Conservation (phyloP, 2,888 invertebrate species). For the Callyntrura guangdongensis region DNA sequence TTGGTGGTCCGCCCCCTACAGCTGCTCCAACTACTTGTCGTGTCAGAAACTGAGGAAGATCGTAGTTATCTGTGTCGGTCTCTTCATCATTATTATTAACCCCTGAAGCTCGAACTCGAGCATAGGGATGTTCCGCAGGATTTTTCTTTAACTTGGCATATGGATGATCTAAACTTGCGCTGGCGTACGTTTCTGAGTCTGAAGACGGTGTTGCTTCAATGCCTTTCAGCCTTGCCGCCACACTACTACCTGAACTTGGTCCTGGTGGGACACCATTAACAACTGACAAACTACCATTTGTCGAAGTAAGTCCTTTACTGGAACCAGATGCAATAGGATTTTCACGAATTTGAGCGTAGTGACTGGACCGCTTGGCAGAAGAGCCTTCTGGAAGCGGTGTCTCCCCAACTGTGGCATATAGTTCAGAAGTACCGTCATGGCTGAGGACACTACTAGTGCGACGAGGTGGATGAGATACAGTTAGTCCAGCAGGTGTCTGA, state of each 20-base stretch:
- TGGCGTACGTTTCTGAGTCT: slow-evolving; percentile 83
- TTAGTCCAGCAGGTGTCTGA: slow-evolving; percentile 84
- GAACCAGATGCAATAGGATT: slow-evolving; percentile 46
- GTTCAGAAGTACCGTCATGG: slow-evolving; percentile 93
- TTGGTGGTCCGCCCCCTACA: not conserved
- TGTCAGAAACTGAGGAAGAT: slow-evolving; percentile 83
- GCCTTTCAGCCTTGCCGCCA: slow-evolving; percentile 29
- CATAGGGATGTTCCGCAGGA: slow-evolving; percentile 86
- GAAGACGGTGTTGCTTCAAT: slow-evolving; percentile 82
- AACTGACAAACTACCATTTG: not conserved
- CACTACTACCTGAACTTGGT: slow-evolving; percentile 33
- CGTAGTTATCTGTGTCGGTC: slow-evolving; percentile 85
- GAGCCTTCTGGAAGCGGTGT: slow-evolving; percentile 62
- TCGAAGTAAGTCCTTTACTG: slow-evolving; percentile 23
- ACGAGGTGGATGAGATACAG: slow-evolving; percentile 77
- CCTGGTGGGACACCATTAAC: slow-evolving; percentile 55
- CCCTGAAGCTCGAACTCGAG: slow-evolving; percentile 85
- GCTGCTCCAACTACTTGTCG: slow-evolving; percentile 59
- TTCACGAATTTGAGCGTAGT: slow-evolving; percentile 74
- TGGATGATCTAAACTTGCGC: slow-evolving; percentile 88
- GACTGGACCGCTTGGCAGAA: slow-evolving; percentile 57
- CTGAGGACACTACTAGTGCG: slow-evolving; percentile 83
- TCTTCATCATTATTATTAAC: slow-evolving; percentile 82
- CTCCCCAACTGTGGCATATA: slow-evolving; percentile 91
- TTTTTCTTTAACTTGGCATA: slow-evolving; percentile 90